Evolutionary conservation across 2,888 invertebrate genomes (phyloP).

Genomic region (Lochmaea capreae): DNA sequence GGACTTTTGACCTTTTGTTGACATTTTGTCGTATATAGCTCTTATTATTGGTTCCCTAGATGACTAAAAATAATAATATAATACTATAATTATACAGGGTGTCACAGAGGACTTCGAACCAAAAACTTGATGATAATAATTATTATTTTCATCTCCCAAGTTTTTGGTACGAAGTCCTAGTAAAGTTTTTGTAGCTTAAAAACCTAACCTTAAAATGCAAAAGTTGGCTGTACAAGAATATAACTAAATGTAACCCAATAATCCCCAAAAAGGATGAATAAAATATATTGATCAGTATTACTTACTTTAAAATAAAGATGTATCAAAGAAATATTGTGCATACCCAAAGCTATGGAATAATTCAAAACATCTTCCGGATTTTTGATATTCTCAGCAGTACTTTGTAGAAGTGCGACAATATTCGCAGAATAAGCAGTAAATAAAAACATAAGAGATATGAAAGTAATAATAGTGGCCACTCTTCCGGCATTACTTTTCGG

Average conservation of each 20-base stretch:
- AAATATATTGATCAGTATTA: slow-evolving; percentile 14
- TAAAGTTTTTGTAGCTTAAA: too few relatives aligned
- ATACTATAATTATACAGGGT: too few relatives aligned
- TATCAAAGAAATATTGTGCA: slow-evolving; percentile 69
- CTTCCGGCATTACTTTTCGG: slow-evolving; percentile 67
- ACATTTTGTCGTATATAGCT: slow-evolving; percentile 74
- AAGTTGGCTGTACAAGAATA: too few relatives aligned
- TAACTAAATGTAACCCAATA: too few relatives aligned
- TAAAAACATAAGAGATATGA: slow-evolving; percentile 68
- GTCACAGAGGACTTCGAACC: too few relatives aligned
- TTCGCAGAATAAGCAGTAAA: slow-evolving; percentile 77
- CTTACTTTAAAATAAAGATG: slow-evolving; percentile 75
- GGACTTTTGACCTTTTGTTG: slow-evolving; percentile 68
- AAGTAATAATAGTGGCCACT: slow-evolving; percentile 56
- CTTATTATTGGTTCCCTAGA: slow-evolving; percentile 72
- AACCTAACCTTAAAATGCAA: too few relatives aligned
- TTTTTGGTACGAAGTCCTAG: too few relatives aligned
- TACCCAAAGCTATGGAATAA: slow-evolving; percentile 73
- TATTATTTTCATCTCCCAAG: too few relatives aligned
- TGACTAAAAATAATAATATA: slow-evolving; percentile 63
- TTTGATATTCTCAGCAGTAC: slow-evolving; percentile 71
- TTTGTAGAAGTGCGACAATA: slow-evolving; percentile 75
- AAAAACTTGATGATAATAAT: too few relatives aligned
- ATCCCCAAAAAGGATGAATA: too few relatives aligned
- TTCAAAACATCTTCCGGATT: slow-evolving; percentile 68